Percentiles rank a stretch among this genome's conserved stretches.
These are phyloP conservation scores for Eulimnadia texana DNA, from an alignment of 1,140 invertebrate genomes.

Conservation along the genomic window DNA sequence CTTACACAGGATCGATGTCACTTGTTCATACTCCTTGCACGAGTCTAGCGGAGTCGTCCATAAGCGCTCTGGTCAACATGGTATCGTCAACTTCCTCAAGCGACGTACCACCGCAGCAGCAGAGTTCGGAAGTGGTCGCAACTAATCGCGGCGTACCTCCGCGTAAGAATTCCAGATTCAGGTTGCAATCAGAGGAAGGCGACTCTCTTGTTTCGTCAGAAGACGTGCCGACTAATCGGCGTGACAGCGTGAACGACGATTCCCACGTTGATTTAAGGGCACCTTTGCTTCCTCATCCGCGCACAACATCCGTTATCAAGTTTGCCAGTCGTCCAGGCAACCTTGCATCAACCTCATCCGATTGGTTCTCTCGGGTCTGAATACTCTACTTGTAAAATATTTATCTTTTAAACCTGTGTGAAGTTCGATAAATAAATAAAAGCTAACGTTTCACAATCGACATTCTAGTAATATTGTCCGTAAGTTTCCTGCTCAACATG, in stretches of 20 bases:
- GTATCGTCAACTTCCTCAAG: no score
- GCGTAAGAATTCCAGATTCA: conserved; percentile 4
- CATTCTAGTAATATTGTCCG: no score
- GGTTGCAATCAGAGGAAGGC: background rate
- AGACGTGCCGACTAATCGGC: background rate
- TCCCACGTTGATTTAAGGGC: background rate
- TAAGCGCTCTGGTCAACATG: no score
- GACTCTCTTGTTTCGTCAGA: background rate
- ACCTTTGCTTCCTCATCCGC: background rate
- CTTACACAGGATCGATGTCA: no score
- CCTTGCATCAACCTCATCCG: background rate
- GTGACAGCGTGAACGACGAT: background rate
- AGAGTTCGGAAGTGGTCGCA: background rate
- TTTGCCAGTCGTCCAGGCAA: background rate
- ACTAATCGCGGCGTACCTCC: background rate
- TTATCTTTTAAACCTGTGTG: no score
- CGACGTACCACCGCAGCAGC: background rate
- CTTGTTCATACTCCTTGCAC: no score
- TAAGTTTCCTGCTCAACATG: no score
- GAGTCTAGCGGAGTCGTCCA: no score
- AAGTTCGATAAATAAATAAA: no score
- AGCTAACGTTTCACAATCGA: no score
- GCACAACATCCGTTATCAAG: conserved; percentile 5
- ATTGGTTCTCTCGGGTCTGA: no score
- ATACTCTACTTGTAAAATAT: no score